Evolutionary conservation across 2,113 vertebrate genomes (phyloP), one percentile per base, ranked within the genome.

Genomic region (Menidia beryllina): DNA sequence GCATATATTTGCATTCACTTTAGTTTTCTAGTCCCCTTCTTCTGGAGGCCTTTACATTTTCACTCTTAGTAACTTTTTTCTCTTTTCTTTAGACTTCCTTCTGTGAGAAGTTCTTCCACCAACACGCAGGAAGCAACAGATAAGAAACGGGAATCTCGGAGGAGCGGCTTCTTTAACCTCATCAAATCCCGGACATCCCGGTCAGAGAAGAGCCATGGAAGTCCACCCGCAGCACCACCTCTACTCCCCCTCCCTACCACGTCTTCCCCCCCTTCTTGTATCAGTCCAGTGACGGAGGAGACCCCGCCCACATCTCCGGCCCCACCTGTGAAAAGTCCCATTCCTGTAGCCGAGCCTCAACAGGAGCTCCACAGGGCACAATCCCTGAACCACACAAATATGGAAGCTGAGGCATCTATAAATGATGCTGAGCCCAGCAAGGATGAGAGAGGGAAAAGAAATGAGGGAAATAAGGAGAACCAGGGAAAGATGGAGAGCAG

Each of bases 111-210:
- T 26, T 0, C 56, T 0, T 24, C 79, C 59, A 80, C 89, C 1
- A 90, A 90, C 50, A 19, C 70, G 19, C 89, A 82, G 0, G 96
- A 97, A 54, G 73, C 36, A 10, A 0, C 54, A 0, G 93, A 96
- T 75, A 97, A 94, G 86, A 97, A 95, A 75, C 92, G 94, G 1
- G 97, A 98, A 48, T 97, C 96, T 20, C 93, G 95, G 57, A 96
- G 93, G 78, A 96, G 96, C 3, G 95, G 96, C 56, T 97, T 99
- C 87, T 96, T 98, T 26, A 96, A 96, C 70, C 93, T 96, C 50
- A 96, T 99, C 75, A 98, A 97, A 79, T 94, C 95, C 1, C 92
- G 96, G 53, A 90, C 92, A 2, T 92, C 96, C n/a, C 94, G 92
- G 66, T 88, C 95, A 0, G 96, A 98, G 69, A 94, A 95, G 30